Evolutionary conservation across 1,140 invertebrate genomes (phyloP).

Genomic region (Odontomachus brunneus): DNA sequence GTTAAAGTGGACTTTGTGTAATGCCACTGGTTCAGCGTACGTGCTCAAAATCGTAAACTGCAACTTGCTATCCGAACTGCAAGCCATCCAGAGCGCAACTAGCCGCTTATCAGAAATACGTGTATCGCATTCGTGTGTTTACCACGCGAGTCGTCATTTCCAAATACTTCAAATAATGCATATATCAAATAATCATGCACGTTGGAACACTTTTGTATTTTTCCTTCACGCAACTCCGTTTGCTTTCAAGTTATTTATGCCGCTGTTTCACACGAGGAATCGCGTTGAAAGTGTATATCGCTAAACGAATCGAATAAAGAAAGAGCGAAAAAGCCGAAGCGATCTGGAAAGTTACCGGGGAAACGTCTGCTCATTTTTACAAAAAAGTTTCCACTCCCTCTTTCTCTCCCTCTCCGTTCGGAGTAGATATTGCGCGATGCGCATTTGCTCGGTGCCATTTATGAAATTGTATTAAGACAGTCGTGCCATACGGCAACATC

Average conservation of each 20-base stretch:
- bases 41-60: conserved; percentile 47
- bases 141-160: not conserved
- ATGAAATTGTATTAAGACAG: conserved; percentile 54
- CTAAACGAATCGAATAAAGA: conserved; percentile 45
- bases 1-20: conserved; percentile 47
- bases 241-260: conserved; percentile 1
- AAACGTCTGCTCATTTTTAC: conserved; percentile 44
- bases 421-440: conserved; percentile 28
- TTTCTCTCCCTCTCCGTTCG: no score
- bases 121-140: conserved; percentile 5
- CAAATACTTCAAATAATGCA: not conserved
- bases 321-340: conserved; percentile 42
- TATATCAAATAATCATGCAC: not conserved
- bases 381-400: conserved; percentile 11
- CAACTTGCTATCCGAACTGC: conserved; percentile 36
- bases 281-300: conserved; percentile 16
- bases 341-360: conserved; percentile 27
- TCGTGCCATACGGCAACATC: not conserved
- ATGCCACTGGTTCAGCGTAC: conserved; percentile 32
- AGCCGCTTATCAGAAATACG: conserved; percentile 45
- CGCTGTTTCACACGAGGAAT: not conserved
- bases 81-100: conserved; percentile 12
- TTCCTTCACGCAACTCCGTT: not conserved
- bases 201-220: not conserved
- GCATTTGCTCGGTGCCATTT: conserved; percentile 39